Evolutionary conservation across 2,888 invertebrate genomes (phyloP).

Genomic region (Luperina testacea): DNA sequence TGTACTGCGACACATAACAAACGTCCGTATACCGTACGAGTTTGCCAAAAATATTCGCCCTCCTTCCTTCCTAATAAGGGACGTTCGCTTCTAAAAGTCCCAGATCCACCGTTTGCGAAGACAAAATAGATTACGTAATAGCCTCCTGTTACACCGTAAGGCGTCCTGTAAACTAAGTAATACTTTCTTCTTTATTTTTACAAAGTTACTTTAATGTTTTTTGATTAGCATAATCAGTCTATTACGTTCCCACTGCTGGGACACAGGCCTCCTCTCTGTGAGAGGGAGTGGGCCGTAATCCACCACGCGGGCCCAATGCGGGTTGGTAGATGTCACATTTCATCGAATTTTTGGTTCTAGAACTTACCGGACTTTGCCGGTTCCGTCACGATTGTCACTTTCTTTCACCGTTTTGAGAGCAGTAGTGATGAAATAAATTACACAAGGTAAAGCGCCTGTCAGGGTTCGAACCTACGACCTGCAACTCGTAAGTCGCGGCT

Average conservation of each 20-base stretch:
- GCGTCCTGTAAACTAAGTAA: conserved; percentile 47
- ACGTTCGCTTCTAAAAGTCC: conserved; percentile 69
- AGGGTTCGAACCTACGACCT: background rate
- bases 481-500: background rate
- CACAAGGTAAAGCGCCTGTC: background rate
- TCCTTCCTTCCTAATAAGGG: conserved; percentile 65
- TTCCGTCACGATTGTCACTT: background rate
- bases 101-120: conserved; percentile 64
- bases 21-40: conserved; percentile 45
- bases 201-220: conserved; percentile 41
- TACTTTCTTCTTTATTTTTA: conserved; percentile 38
- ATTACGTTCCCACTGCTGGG: background rate
- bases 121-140: conserved; percentile 72
- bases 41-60: conserved; percentile 56
- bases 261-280: background rate
- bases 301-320: background rate
- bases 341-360: background rate
- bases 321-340: background rate
- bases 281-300: background rate
- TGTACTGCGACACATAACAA: conserved; percentile 57
- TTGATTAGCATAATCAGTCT: conserved; percentile 5
- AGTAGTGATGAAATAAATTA: too few relatives aligned
- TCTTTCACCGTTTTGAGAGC: background rate
- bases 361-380: too few relatives aligned
- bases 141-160: conserved; percentile 52